These are phyloP conservation scores for Chydorus sphaericus DNA, from an alignment of 2,888 invertebrate species.

Conservation along the genomic window DNA sequence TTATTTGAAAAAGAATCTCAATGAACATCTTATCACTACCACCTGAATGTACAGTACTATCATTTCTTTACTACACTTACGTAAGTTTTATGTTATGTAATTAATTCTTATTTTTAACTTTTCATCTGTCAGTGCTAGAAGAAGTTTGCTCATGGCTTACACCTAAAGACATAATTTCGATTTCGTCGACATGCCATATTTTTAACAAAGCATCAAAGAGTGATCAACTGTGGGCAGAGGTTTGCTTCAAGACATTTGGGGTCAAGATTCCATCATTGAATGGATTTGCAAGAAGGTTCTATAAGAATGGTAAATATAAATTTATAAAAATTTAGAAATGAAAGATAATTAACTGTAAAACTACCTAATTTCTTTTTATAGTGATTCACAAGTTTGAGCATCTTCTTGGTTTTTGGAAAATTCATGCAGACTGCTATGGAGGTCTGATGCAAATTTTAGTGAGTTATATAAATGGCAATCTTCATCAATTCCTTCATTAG, in stretches of 20 bases:
- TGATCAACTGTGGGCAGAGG: neutral
- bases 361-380: constrained; percentile 12
- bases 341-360: no score
- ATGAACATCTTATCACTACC: neutral
- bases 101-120: neutral
- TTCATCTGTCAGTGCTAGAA: neutral
- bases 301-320: neutral
- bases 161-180: neutral
- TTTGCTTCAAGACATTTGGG: neutral
- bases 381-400: constrained; percentile 21
- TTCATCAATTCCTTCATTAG: neutral
- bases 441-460: constrained; percentile 22
- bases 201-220: neutral
- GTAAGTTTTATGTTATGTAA: neutral
- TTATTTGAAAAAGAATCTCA: no score
- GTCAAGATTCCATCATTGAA: neutral
- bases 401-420: constrained; percentile 21
- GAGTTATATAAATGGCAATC: neutral
- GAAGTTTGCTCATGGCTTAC: neutral
- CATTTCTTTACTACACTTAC: no score
- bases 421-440: constrained; percentile 21
- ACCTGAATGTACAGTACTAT: neutral
- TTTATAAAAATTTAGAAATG: neutral
- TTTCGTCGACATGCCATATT: neutral
- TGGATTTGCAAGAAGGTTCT: neutral